Evolutionary conservation across 2,113 vertebrate species (phyloP), one percentile per base, ranked within the genome.

Genomic region (Fregetta grallaria): DNA sequence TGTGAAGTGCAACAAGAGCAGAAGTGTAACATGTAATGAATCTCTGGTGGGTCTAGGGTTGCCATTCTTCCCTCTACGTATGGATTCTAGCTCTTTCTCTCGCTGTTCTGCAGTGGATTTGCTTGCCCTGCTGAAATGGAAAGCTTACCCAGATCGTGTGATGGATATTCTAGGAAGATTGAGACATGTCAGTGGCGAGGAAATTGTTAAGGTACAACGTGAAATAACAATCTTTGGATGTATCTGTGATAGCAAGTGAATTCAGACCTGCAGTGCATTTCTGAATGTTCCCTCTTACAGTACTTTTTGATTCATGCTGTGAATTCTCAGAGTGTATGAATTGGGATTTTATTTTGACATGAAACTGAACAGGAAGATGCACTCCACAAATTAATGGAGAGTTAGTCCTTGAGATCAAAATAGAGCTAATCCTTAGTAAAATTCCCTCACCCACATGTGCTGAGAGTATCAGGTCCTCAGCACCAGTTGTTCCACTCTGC

Each of bases 61-160:
- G 52, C 34, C 7, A 2, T 49, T 78, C 44, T 78, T 74, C 56
- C 29, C 38, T 74, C 68, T 67, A 19, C 3, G 0, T 23, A 22
- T 77, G 68, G 36, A 68, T 74, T 89, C 18, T 22, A 87, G 80
- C 87, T 94, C 90, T 92, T 65, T 62, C 36, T 95, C 77, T 76
- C 25, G 14, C 97, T 97, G 47, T 72, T 97, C 96, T 96, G 67
- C 96, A 99, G 99, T 99, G 97, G 99, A 99, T 89, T 98, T 99
- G 63, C 98, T 99, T 81, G 99, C 99, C 82, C 98, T 99, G 18
- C 98, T 99, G 97, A 99, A 99, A 86, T 99, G 99, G 99, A 99
- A 99, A 86, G 99, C 99, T 88, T 99, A 99, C 93, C 99, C 99
- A 29, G 99, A 99, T 88, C 98, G 99, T 62, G 98, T 99, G 89